phyloP scores from a whole-genome alignment of 2,113 vertebrate species.

The Gymnogyps californianus region DNA sequence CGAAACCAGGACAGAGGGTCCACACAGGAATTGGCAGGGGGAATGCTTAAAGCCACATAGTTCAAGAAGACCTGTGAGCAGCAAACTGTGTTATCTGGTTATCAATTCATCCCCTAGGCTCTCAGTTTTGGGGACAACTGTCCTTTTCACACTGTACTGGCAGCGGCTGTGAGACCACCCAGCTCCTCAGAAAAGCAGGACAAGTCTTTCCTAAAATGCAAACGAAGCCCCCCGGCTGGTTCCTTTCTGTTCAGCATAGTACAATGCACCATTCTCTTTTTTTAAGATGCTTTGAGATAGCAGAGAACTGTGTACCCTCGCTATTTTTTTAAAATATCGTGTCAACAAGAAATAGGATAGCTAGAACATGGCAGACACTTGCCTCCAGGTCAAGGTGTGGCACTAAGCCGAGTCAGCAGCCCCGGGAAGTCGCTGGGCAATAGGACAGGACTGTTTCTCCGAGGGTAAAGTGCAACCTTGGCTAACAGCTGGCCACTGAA shows the following conservation, averaged over 20 bases:
- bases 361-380: background rate
- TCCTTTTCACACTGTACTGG: background rate
- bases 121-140: background rate
- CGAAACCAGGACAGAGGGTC: too few species aligned
- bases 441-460: background rate
- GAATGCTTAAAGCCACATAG: background rate
- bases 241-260: background rate
- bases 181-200: background rate
- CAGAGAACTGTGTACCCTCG: background rate
- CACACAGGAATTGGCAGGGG: accelerated
- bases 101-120: background rate
- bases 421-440: background rate
- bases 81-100: background rate
- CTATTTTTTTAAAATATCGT: background rate
- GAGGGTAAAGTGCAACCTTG: accelerated
- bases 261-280: accelerated
- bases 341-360: background rate
- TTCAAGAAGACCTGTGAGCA: background rate
- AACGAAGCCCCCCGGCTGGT: background rate
- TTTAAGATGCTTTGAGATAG: accelerated
- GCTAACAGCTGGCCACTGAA: background rate
- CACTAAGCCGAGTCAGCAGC: background rate
- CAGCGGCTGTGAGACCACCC: background rate
- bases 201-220: background rate
- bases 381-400: background rate